phyloP scores from a whole-genome alignment of 2,797 vertebrate species.

The Coluber constrictor region DNA sequence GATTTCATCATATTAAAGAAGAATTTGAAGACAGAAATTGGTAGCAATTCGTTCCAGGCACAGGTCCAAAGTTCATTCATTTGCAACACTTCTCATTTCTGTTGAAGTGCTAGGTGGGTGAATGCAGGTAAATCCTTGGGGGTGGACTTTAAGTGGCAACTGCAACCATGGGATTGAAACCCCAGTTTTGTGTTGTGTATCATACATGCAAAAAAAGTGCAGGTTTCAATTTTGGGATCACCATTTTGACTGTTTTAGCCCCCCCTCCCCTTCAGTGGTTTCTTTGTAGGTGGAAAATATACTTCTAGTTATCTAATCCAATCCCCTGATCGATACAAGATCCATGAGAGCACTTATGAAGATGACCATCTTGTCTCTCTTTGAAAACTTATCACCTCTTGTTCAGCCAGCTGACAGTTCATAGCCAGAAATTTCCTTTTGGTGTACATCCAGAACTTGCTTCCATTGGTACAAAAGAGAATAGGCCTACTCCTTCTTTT shows the following conservation, averaged over 20 bases:
- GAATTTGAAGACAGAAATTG: not conserved
- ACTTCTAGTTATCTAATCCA: not conserved
- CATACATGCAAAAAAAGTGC: not conserved
- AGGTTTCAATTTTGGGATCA: not conserved
- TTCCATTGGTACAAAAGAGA: not conserved
- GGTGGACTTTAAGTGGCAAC: not conserved
- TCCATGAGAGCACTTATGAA: not conserved
- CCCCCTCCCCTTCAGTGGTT: not conserved
- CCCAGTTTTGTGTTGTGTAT: not conserved
- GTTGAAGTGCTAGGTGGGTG: not conserved
- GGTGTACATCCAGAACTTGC: not conserved
- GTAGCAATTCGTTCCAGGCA: not conserved
- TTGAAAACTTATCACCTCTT: not conserved
- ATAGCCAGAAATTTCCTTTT: not conserved
- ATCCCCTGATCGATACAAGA: not conserved
- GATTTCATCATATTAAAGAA: not conserved
- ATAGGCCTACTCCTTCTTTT: not conserved
- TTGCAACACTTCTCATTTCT: not conserved
- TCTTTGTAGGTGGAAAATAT: not conserved
- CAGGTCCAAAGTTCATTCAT: not conserved
- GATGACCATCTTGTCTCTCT: not conserved
- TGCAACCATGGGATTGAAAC: not conserved
- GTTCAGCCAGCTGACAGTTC: not conserved
- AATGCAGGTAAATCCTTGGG: not conserved
- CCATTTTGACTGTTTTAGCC: not conserved